Base-by-base conservation (phyloP, 2,888 invertebrate species). In the Acanthococcus lagerstroemiae region DNA sequence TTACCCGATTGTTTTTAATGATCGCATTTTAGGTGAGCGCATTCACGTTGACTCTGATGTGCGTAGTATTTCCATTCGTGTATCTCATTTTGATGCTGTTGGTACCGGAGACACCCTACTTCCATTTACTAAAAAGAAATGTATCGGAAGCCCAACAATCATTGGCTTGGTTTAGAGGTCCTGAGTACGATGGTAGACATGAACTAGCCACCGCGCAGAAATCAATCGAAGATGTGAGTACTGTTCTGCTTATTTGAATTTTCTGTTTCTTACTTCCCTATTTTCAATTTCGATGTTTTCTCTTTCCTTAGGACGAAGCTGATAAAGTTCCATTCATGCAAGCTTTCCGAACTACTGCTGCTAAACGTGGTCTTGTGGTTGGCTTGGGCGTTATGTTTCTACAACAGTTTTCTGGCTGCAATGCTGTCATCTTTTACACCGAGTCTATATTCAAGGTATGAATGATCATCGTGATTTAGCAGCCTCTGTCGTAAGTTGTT, bases 41-140 rank as follows among this genome's bases (percentile, higher is more conserved):
- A 72, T 81, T 81, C 61, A 73, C 77, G 7, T 79, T 88, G 70
- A 86, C 88, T 2, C 77, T 86, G 3, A 76, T 87, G 15, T 87
- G 85, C 68, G 82, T 82, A 0, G 70, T 82, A 0, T 78, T 87
- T 4, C 86, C 92, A 0, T 73, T 90, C 0, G 71, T 88, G 4
- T 87, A 90, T 71, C 84, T 84, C 0, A 71, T 80, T 0, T 77
- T 86, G 2, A 88, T 91, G 76, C 81, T 87, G 72, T 86, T 89
- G 71, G 88, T 93, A 84, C 95, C 94, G 0, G 95, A 95, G 76
- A 85, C 89, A 4, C 94, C 95, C 0, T 82, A 83, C 26, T 89
- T 81, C 74, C 79, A 84, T 70, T 80, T 88, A 69, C 80, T 81
- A 55, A 85, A 84, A 73, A 82, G 68, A 37, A 68, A 68, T 5